Conservation (phyloP, 2,888 invertebrate genomes). For the Suillia variegata region DNA sequence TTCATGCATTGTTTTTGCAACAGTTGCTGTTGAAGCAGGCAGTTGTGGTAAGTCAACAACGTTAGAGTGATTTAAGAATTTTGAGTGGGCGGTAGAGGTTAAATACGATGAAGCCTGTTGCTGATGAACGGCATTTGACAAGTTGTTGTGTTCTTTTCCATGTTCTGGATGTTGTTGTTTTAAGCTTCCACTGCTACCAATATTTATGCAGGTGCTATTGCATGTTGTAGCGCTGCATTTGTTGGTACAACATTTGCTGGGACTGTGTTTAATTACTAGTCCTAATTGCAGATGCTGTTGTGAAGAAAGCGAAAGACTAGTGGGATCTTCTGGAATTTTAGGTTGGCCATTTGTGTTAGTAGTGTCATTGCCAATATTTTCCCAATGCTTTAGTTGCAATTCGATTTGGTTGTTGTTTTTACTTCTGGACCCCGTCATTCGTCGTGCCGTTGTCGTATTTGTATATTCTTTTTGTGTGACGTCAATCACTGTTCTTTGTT, state of each 20-base stretch:
- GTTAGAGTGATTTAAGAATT: constrained; percentile 4
- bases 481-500: not conserved
- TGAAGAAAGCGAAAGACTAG: no score
- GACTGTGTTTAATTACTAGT: constrained; percentile 3
- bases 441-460: not conserved
- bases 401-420: constrained; percentile 33
- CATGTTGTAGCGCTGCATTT: not conserved
- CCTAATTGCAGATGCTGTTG: constrained; percentile 14
- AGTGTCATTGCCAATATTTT: constrained; percentile 32
- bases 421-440: constrained; percentile 10
- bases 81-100: constrained; percentile 10
- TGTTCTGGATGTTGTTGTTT: constrained; percentile 18
- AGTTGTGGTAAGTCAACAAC: no score
- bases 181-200: constrained; percentile 18
- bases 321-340: no score
- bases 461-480: not conserved
- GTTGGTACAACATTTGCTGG: constrained; percentile 16
- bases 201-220: constrained; percentile 26
- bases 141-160: no score
- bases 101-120: no score
- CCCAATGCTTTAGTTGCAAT: constrained; percentile 35
- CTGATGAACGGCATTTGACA: no score
- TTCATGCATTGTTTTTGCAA: no score
- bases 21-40: no score
- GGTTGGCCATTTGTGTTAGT: no score